Percentiles rank a stretch among this genome's conserved stretches.
phyloP scores from a whole-genome alignment of 2,888 invertebrate species.

The Oscheius sp. region DNA sequence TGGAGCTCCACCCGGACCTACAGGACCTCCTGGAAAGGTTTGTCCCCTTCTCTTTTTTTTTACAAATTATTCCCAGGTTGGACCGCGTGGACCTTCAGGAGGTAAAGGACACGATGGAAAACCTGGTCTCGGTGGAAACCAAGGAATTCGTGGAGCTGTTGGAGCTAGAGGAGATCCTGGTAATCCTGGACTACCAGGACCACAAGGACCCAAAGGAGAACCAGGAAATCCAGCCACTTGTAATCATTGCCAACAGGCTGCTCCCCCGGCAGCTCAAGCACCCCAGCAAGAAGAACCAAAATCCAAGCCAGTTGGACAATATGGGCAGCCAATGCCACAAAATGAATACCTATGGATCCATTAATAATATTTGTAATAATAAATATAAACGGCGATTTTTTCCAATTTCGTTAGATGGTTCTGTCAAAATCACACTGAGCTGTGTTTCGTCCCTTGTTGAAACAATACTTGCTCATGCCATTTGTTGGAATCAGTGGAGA shows the following conservation, averaged over 20 bases:
- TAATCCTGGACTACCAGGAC: conserved; percentile 66
- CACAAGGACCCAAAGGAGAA: conserved; percentile 64
- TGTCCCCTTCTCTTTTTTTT: background rate
- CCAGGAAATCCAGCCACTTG: conserved; percentile 58
- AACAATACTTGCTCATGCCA: too few relatives aligned
- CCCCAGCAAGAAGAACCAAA: conserved; percentile 33
- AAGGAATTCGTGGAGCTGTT: conserved; percentile 62
- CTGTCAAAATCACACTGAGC: too few relatives aligned
- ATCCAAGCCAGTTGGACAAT: conserved; percentile 16
- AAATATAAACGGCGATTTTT: background rate
- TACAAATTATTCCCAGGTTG: conserved; percentile 36
- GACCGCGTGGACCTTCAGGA: conserved; percentile 62
- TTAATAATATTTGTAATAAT: conserved; percentile 19
- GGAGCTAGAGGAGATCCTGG: conserved; percentile 64
- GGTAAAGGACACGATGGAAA: conserved; percentile 64
- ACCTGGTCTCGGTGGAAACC: conserved; percentile 57
- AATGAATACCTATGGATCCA: conserved; percentile 51
- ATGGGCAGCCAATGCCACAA: conserved; percentile 28
- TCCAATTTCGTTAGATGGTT: too few relatives aligned
- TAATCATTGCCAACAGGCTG: conserved; percentile 49
- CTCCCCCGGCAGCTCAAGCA: conserved; percentile 32
- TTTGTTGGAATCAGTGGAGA: too few relatives aligned
- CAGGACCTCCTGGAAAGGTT: conserved; percentile 60
- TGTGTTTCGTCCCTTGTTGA: too few relatives aligned
- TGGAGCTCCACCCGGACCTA: conserved; percentile 65